Evolutionary conservation across 2,888 invertebrate genomes (phyloP), one percentile per base, ranked within the genome.

Genomic region (Amphipyra tragopoginis): DNA sequence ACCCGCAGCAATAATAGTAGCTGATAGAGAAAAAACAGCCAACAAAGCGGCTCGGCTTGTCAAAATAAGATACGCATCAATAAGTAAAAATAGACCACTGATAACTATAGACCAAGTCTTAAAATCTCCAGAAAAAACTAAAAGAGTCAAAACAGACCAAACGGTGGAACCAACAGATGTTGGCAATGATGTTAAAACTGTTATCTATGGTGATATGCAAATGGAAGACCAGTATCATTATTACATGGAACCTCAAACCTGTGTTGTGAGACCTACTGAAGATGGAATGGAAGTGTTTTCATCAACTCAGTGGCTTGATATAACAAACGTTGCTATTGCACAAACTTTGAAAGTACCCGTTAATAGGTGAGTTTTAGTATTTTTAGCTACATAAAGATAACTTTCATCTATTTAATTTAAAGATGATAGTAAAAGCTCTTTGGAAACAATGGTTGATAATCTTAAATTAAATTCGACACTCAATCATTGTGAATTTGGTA

Each of bases 161-260:
- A 77, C 44, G 48, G 75, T 67, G 75, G 53, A 72, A 66, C 65
- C 88, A 2, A 86, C 83, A 1, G 90, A 87, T 59, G 85, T 51
- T 42, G 93, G 93, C 1, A 82, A 74, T 2, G 88, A 96, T 66
- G 80, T 94, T 0, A 90, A 85, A 21, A 92, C 95, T 60, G 67
- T 87, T 7, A 92, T 95, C 8, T 84, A 78, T 65, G 97, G 97
- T 0, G 90, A 86, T 13, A 91, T 95, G 42, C 89, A 94, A 34
- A 85, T 95, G 53, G 96, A 95, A 11, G 86, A 93, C 10, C 97
- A 98, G 81, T 97, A 96, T 81, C 97, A 97, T 86, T 97, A 96
- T 72, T 95, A 96, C 13, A 97, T 97, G 97, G 97, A 97, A 84
- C 96, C 96, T 0, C 96, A 97, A 65, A 93, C 93, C 0, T 96